Percentiles rank a stretch among this genome's conserved stretches.
Evolutionary conservation across 2,888 invertebrate genomes (phyloP).

Genomic region (Mystacides longicornis): DNA sequence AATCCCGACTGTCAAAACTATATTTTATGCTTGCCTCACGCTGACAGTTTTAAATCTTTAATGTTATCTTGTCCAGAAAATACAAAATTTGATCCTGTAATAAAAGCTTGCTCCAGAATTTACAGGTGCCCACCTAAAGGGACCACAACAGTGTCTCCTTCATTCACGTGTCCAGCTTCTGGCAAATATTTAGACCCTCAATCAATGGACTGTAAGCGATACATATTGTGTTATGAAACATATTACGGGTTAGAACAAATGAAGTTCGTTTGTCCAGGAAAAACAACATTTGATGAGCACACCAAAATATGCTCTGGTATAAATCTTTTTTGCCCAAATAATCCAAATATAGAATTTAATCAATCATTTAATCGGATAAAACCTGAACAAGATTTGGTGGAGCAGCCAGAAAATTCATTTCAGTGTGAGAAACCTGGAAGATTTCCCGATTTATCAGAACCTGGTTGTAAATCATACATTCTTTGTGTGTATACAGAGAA

Average conservation of each 20-base stretch:
- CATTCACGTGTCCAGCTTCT: neutral
- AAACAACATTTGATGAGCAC: neutral
- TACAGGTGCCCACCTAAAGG: conserved; percentile 35
- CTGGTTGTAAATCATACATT: conserved; percentile 11
- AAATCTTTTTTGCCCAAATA: too few species aligned
- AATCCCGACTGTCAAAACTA: neutral
- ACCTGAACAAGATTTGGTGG: too few species aligned
- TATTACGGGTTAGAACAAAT: conserved; percentile 43
- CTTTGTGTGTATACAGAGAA: neutral
- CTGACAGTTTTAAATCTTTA: conserved; percentile 31
- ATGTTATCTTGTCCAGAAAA: conserved; percentile 39
- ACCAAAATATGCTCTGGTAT: neutral
- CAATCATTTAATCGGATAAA: too few species aligned
- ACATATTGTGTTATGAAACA: conserved; percentile 43
- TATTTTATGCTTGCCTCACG: neutral
- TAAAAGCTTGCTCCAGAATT: conserved; percentile 38
- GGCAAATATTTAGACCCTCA: conserved; percentile 32
- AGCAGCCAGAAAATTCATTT: neutral
- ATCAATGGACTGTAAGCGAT: conserved; percentile 43
- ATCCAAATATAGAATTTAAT: too few species aligned
- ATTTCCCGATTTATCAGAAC: neutral
- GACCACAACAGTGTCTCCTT: conserved; percentile 39
- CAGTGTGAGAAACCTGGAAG: conserved; percentile 23
- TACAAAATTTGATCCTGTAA: conserved; percentile 41
- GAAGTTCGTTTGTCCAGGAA: conserved; percentile 40